Conservation (phyloP, 2,888 invertebrate genomes). For the Leptopterna dolabrata region DNA sequence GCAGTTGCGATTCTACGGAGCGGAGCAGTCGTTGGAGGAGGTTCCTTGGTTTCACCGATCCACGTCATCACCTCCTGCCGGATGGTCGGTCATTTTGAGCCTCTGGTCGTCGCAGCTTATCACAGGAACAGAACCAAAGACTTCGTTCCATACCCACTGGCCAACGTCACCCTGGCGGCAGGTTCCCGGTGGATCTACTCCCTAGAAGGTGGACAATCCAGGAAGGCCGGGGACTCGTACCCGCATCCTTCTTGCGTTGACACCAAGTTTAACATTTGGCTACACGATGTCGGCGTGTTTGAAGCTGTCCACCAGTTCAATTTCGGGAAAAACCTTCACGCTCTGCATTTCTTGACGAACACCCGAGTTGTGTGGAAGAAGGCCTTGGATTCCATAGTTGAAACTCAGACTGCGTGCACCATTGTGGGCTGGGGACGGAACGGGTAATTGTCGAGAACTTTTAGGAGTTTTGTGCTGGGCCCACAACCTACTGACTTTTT, state of each 20-base stretch:
- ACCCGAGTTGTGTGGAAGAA: background rate
- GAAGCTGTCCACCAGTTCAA: background rate
- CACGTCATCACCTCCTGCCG: background rate
- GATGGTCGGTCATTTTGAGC: background rate
- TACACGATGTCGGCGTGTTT: background rate
- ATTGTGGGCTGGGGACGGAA: background rate
- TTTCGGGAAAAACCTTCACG: background rate
- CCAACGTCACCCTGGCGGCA: background rate
- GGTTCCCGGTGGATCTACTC: background rate
- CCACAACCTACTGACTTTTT: too few species aligned
- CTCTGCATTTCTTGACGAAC: background rate
- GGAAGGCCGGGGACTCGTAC: background rate
- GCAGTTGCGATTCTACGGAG: background rate
- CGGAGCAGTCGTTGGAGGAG: background rate
- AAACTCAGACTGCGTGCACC: background rate
- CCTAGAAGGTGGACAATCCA: background rate
- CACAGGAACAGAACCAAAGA: background rate
- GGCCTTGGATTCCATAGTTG: background rate
- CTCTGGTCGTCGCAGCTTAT: background rate
- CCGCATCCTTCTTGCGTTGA: background rate
- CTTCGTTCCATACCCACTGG: background rate
- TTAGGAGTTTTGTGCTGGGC: too few species aligned
- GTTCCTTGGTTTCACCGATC: background rate
- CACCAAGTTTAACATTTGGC: background rate
- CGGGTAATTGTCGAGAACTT: too few species aligned